phyloP scores from a whole-genome alignment of 2,888 invertebrate genomes.

The Microctonus aethiopoides region DNA sequence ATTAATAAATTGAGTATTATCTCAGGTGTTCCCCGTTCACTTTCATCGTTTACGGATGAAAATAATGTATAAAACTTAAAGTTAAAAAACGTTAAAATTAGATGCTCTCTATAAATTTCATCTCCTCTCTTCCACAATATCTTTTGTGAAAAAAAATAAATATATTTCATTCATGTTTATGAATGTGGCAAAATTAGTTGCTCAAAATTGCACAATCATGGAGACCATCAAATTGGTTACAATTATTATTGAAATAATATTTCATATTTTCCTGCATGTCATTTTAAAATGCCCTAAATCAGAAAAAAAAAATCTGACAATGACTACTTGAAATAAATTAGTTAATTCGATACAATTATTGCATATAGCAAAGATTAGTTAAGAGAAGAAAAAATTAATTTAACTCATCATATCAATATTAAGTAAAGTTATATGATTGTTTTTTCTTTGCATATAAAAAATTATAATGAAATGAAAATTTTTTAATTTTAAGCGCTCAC shows the following conservation, averaged over 20 bases:
- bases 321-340: no score
- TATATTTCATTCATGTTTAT: background rate
- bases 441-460: slow-evolving; percentile 47
- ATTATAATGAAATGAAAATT: slow-evolving; percentile 34
- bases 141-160: no score
- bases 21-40: slow-evolving; percentile 16
- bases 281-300: slow-evolving; percentile 8
- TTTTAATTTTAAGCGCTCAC: slow-evolving; percentile 65
- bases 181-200: slow-evolving; percentile 17
- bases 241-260: background rate
- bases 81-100: background rate
- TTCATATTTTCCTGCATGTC: background rate
- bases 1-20: background rate
- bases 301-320: background rate
- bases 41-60: background rate
- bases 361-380: background rate
- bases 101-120: background rate
- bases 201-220: slow-evolving; percentile 33
- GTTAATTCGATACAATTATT: background rate
- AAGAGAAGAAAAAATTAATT: background rate
- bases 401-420: slow-evolving; percentile 18
- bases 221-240: background rate
- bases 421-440: slow-evolving; percentile 22
- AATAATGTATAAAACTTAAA: slow-evolving; percentile 1
- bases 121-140: background rate